Evolutionary conservation across 2,797 vertebrate genomes (phyloP), one percentile per base, ranked within the genome.

Genomic region (Carapus acus): DNA sequence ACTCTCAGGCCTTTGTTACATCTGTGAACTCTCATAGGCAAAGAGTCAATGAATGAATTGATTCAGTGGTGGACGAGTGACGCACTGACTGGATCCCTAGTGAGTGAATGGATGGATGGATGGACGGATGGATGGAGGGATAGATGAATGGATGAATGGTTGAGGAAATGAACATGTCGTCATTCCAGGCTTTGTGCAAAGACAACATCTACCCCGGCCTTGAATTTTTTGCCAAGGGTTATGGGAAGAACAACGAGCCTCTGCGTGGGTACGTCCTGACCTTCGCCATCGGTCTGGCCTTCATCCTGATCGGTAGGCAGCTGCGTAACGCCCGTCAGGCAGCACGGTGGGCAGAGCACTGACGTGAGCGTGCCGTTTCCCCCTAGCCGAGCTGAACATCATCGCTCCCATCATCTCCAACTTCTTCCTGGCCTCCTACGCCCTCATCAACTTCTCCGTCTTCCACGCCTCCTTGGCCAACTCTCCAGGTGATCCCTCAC

Each of bases 371-470:
- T 29, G 39, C 22, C n/a, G 58, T 78, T 79, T 75, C 56, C 59
- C 58, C 59, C 49, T 49, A 97, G 95, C 91, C 6, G 89, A 98
- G 85, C 52, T 98, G 73, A 97, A 98, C 71, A 81, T 94, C 74
- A 98, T 98, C 52, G 95, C 95, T 79, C 95, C 94, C 64, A 97
- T 98, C 84, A 97, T 97, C 82, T 97, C 94, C 62, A 98, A 97
- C 80, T 98, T 97, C 85, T 98, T 98, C 86, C 81, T 98, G 88
- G 94, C 95, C 31, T 98, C 95, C 0, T 98, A 98, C 37, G 95
- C 95, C 14, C 85, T 98, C 82, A 98, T 97, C 65, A 98, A 98
- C 81, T 98, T 98, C 84, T 98, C 94, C 3, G 94, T 97, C 23
- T 97, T 98, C 83, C 95, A 97, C 59, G 92, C 95, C 20, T 97